Conservation (phyloP, 1,140 invertebrate species). For the Diplogasteroides magnus region DNA sequence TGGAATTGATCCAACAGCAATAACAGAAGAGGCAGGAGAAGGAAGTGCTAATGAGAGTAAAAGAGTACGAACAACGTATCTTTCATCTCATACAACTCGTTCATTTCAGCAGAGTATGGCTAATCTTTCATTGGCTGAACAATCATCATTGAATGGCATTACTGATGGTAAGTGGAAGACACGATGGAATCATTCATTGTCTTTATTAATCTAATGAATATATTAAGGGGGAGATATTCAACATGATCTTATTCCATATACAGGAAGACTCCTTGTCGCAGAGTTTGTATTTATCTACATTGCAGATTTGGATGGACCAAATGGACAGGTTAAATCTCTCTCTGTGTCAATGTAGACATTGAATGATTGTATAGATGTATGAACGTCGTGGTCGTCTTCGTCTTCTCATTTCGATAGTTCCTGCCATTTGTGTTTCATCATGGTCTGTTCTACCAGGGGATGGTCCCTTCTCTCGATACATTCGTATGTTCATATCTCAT, state of each 20-base stretch:
- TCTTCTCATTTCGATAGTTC: conserved; percentile 50
- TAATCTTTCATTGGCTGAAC: no score
- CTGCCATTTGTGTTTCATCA: conserved; percentile 47
- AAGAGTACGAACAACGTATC: conserved; percentile 1
- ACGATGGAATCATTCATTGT: no score
- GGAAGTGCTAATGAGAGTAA: background rate
- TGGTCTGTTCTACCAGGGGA: conserved; percentile 53
- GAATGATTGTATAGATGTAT: background rate
- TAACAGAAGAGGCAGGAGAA: conserved; percentile 29
- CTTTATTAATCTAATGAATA: no score
- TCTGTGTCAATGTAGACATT: background rate
- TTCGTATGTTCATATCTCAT: background rate
- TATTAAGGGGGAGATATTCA: conserved; percentile 14
- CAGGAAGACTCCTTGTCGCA: conserved; percentile 42
- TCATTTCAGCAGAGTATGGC: no score
- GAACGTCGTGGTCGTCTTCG: conserved; percentile 20
- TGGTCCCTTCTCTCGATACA: conserved; percentile 36
- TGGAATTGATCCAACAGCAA: conserved; percentile 48
- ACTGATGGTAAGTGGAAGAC: no score
- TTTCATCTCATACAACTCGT: background rate
- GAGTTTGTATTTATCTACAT: conserved; percentile 45
- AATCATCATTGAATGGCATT: no score
- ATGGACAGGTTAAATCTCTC: background rate
- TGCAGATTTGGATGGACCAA: conserved; percentile 40
- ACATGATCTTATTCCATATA: conserved; percentile 53